Conservation (phyloP, 1,140 invertebrate genomes). For the Nixonia krombeini region DNA sequence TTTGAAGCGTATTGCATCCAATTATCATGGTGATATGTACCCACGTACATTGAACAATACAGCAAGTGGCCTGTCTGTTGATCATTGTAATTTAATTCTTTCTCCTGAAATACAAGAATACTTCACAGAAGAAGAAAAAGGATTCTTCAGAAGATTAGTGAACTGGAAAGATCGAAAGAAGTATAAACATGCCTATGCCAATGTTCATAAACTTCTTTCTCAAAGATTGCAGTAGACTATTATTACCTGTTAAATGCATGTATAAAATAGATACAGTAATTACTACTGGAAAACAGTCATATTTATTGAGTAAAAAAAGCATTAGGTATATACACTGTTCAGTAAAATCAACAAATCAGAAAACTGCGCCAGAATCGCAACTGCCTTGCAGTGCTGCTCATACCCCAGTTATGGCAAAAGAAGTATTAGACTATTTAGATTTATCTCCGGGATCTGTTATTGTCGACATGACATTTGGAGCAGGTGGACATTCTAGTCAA, state of each 20-base stretch:
- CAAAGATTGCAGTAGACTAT: neutral
- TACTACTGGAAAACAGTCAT: no score
- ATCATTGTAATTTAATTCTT: slow-evolving; percentile 80
- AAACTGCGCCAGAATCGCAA: no score
- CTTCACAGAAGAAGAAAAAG: slow-evolving; percentile 74
- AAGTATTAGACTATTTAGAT: slow-evolving; percentile 79
- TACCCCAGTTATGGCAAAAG: slow-evolving; percentile 78
- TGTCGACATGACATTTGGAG: slow-evolving; percentile 95
- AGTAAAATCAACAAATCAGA: no score
- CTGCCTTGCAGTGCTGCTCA: no score
- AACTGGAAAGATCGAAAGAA: slow-evolving; percentile 12
- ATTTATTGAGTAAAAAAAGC: no score
- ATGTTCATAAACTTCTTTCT: neutral
- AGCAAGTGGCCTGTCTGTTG: slow-evolving; percentile 77
- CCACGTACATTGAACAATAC: slow-evolving; percentile 73
- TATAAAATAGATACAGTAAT: no score
- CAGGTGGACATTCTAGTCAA: slow-evolving; percentile 86
- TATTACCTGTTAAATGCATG: no score
- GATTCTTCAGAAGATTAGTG: slow-evolving; percentile 9
- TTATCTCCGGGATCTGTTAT: slow-evolving; percentile 75
- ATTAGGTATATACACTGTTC: no score
- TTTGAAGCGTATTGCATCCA: slow-evolving; percentile 79
- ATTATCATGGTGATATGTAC: slow-evolving; percentile 80
- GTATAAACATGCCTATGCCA: slow-evolving; percentile 46
- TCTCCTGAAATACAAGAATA: slow-evolving; percentile 80